phyloP scores from a whole-genome alignment of 1,140 invertebrate genomes.

The Araneus ventricosus region DNA sequence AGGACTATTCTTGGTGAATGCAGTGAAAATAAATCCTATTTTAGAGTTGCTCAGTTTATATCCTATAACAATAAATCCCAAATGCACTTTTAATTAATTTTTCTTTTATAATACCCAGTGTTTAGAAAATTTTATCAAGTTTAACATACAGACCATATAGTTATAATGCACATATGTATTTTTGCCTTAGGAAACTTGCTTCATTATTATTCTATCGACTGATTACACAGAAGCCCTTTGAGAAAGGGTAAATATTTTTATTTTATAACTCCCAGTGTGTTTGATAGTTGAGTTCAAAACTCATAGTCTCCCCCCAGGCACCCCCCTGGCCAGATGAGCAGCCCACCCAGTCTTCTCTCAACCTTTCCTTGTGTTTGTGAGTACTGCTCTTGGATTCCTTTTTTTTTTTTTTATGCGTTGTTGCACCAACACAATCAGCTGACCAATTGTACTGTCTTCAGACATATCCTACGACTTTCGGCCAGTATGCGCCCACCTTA shows the following conservation, averaged over 20 bases:
- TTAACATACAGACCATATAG: no score
- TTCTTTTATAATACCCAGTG: no score
- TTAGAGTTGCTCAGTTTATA: no score
- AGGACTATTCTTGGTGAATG: no score
- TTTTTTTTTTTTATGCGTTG: neutral
- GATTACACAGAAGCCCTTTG: conserved; percentile 64
- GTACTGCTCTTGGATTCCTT: neutral
- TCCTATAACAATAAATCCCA: no score
- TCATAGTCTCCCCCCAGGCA: neutral
- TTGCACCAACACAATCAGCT: neutral
- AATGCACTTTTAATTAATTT: no score
- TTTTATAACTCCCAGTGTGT: neutral
- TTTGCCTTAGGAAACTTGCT: conserved; percentile 54
- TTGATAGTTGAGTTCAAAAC: neutral
- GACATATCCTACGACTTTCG: conserved; percentile 93
- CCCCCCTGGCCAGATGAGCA: conserved; percentile 51
- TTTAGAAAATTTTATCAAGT: no score
- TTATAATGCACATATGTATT: neutral
- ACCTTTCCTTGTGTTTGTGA: conserved; percentile 68
- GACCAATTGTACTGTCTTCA: conserved; percentile 81
- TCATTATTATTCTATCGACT: conserved; percentile 60
- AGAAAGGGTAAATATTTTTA: conserved; percentile 62
- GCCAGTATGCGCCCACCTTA: conserved; percentile 95
- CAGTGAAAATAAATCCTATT: no score
- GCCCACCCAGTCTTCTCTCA: conserved; percentile 53